phyloP scores from a whole-genome alignment of 2,888 invertebrate species.

The Idaea straminata region DNA sequence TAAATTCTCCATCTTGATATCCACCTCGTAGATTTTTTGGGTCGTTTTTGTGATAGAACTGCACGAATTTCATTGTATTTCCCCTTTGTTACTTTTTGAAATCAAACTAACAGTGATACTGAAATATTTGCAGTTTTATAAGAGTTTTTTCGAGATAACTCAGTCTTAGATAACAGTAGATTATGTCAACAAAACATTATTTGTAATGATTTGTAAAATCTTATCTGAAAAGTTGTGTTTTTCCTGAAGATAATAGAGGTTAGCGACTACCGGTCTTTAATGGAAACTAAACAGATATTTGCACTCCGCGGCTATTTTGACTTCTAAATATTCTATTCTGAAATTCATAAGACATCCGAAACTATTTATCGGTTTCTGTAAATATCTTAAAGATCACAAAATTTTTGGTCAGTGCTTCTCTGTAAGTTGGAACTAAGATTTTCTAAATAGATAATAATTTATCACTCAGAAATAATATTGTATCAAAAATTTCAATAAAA shows the following conservation, averaged over 20 bases:
- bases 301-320: no score
- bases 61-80: constrained; percentile 82
- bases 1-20: constrained; percentile 78
- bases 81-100: constrained; percentile 9
- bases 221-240: background rate
- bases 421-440: no score
- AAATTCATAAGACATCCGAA: no score
- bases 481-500: no score
- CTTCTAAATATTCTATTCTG: no score
- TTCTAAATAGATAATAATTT: no score
- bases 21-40: constrained; percentile 79
- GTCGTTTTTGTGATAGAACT: constrained; percentile 76
- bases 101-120: background rate
- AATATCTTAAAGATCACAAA: no score
- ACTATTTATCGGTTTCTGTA: no score
- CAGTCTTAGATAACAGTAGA: background rate
- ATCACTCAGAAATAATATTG: no score
- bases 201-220: background rate
- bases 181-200: background rate
- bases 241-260: background rate
- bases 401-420: no score
- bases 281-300: no score
- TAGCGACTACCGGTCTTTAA: background rate
- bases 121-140: background rate
- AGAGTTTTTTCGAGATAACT: background rate